Evolutionary conservation across 2,797 vertebrate genomes (phyloP), one percentile per base, ranked within the genome.

Genomic region (Tangara arthus): DNA sequence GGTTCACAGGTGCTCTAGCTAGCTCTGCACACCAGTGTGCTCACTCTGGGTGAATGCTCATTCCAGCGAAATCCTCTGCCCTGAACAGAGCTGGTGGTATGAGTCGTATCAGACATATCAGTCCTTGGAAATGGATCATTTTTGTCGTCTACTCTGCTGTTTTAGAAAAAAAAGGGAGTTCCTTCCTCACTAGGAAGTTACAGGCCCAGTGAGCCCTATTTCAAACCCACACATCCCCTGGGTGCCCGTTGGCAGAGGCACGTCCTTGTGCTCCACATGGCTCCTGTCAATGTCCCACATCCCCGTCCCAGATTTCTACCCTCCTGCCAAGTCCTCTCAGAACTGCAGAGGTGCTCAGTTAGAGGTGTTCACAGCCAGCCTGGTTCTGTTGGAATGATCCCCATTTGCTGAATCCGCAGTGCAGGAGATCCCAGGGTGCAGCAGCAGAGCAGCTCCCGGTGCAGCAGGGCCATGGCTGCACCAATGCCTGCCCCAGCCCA

Each of bases 381-480:
- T 50, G 55, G 18, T 35, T 94, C 69, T 42, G 32, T 32, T 0
- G 0, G 22, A 42, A 19, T 8, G 11, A 34, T 37, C 26, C 46
- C 47, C 3, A 0, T 52, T 42, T 66, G 44, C 81, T 39, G 39
- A 53, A 30, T 20, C 26, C 3, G 79, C 65, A 2, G 32, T 2
- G 59, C 60, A 6, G 47, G 26, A 47, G 47, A 30, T 7, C 17
- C 17, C 6, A 1, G 39, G 4, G 4, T 2, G 6, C 13, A 13
- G 42, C n/a, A 13, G 6, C 41, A 4, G 9, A 24, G 8, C 3
- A 4, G 44, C 23, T 30, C 27, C 21, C 0, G 23, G 11, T 23
- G 52, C 65, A 55, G 66, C 30, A 32, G 0, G 2, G 10, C 34
- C 2, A 0, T 0, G n/a, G 77, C 49, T 6, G 5, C 20, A 15